phyloP scores from a whole-genome alignment of 2,888 invertebrate species.

The Brachypalpus laphriformis region DNA sequence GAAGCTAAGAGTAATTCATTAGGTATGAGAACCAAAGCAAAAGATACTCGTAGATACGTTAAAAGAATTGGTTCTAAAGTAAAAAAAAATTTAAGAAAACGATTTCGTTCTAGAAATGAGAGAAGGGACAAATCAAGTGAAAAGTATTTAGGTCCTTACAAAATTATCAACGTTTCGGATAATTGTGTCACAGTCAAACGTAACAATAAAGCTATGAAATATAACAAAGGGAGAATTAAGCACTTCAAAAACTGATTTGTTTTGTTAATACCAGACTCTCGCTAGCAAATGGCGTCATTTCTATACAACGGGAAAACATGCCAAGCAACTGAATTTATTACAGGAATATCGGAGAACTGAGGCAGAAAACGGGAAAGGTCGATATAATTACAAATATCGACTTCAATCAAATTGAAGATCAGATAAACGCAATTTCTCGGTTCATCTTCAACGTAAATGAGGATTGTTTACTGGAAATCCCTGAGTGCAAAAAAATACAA shows the following conservation, averaged over 20 bases:
- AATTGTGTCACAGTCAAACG: background rate
- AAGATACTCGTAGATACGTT: background rate
- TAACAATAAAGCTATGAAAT: background rate
- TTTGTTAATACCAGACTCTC: too few relatives aligned
- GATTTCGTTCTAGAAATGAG: background rate
- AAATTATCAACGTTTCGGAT: background rate
- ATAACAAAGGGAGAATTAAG: too few relatives aligned
- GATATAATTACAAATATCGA: conserved; percentile 13
- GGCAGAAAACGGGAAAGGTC: conserved; percentile 4
- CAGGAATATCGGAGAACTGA: conserved; percentile 12
- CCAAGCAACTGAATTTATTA: conserved; percentile 9
- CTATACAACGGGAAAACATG: background rate
- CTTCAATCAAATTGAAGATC: too few relatives aligned
- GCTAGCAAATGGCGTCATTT: background rate
- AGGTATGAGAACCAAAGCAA: too few relatives aligned
- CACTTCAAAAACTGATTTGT: too few relatives aligned
- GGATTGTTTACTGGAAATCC: too few relatives aligned
- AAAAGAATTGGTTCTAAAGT: background rate
- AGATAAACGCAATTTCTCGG: background rate
- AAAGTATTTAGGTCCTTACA: background rate
- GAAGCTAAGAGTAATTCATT: too few relatives aligned
- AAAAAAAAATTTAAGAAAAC: background rate
- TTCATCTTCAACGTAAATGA: background rate
- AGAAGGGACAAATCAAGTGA: too few relatives aligned
- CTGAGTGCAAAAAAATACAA: too few relatives aligned